Evolutionary conservation across 2,888 invertebrate genomes (phyloP).

Genomic region (Bombyx huttoni): DNA sequence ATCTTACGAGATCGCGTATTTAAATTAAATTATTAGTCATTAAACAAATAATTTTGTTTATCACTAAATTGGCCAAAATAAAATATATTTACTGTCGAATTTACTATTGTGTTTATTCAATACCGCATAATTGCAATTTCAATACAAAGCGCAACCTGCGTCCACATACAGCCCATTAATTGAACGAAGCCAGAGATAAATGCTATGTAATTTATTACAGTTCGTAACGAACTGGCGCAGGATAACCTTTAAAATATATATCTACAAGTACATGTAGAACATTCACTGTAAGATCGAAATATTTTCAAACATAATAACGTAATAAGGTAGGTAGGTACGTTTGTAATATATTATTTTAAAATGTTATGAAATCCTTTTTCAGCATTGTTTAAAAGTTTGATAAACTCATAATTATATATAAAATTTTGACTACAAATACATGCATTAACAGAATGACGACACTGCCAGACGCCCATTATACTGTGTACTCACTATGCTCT

Average conservation of each 20-base stretch:
- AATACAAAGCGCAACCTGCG: conserved; percentile 15
- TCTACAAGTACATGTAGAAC: conserved; percentile 14
- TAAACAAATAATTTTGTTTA: too few relatives aligned
- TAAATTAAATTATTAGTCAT: too few relatives aligned
- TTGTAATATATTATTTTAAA: not conserved
- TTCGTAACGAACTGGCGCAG: conserved; percentile 40
- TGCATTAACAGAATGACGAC: too few relatives aligned
- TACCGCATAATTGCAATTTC: conserved; percentile 9
- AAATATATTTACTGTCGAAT: too few relatives aligned
- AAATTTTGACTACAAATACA: too few relatives aligned
- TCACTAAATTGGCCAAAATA: too few relatives aligned
- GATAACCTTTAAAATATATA: conserved; percentile 55
- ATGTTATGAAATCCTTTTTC: too few relatives aligned
- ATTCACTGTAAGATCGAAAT: conserved; percentile 36
- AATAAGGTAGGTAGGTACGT: too few relatives aligned
- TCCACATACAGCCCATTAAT: conserved; percentile 48
- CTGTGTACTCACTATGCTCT: not conserved
- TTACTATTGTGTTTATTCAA: conserved; percentile 25
- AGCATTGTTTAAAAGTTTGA: too few relatives aligned
- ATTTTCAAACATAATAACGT: conserved; percentile 24
- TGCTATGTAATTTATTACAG: conserved; percentile 56
- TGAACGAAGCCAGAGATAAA: conserved; percentile 47
- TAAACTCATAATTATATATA: too few relatives aligned
- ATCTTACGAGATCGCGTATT: too few relatives aligned
- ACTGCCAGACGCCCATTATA: too few relatives aligned